Evolutionary conservation across 2,113 vertebrate species (phyloP).

Genomic region (Dryoscopus gambensis): DNA sequence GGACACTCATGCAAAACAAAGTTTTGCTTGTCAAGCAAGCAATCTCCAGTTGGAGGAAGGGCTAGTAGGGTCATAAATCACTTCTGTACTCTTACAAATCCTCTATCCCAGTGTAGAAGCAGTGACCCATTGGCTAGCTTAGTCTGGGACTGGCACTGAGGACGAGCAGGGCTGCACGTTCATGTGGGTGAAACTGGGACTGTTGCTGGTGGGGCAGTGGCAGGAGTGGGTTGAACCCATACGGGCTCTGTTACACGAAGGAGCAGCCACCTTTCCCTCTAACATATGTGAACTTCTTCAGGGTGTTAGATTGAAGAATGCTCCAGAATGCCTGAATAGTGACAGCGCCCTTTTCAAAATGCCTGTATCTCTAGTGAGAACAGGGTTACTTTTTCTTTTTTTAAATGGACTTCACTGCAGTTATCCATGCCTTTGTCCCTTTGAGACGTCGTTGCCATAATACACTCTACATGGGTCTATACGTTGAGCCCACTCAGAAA

Average conservation of each 20-base stretch:
- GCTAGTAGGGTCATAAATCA: not conserved
- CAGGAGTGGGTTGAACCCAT: fast-evolving
- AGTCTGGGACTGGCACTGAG: not conserved
- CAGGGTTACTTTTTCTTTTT: not conserved
- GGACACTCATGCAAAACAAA: not conserved
- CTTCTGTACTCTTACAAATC: not conserved
- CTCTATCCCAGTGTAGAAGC: not conserved
- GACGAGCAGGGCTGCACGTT: fast-evolving
- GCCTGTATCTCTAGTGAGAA: not conserved
- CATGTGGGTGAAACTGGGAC: not conserved
- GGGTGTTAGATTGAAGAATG: not conserved
- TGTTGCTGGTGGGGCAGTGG: not conserved
- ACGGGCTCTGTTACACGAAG: not conserved
- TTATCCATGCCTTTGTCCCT: conserved; percentile 17
- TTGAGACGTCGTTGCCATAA: conserved; percentile 27
- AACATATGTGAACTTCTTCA: not conserved
- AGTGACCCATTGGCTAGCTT: not conserved
- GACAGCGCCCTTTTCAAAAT: not conserved
- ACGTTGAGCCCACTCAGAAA: conserved; percentile 24
- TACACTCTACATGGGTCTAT: conserved; percentile 5
- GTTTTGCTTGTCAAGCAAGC: not conserved
- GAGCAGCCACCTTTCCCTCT: not conserved
- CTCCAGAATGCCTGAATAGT: not conserved
- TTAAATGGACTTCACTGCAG: not conserved
- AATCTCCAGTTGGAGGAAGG: not conserved